phyloP scores from a whole-genome alignment of 30 jellyfish, hydroid and myxozoan species.

The Sanderia malayensis region DNA sequence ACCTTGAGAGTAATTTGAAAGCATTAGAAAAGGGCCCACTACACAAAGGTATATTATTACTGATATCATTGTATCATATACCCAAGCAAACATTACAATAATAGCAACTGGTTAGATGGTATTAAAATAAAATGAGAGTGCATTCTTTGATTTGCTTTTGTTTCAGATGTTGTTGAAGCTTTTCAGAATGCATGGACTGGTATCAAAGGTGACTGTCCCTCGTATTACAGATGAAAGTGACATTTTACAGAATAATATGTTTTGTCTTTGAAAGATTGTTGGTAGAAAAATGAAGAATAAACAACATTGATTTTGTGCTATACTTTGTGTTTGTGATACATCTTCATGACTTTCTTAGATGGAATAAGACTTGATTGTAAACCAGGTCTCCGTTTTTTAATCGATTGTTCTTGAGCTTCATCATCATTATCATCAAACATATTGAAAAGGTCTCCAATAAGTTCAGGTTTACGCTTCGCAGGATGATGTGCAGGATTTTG shows the following conservation, averaged over 20 bases:
- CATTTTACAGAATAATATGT: too few relatives aligned
- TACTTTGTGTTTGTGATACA: constrained; percentile 29
- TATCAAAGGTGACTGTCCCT: constrained; percentile 86
- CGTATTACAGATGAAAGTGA: constrained; percentile 54
- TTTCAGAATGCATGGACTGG: constrained; percentile 85
- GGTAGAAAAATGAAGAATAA: too few relatives aligned
- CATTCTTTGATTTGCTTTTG: too few relatives aligned
- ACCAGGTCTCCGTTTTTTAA: constrained; percentile 44
- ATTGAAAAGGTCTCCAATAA: constrained; percentile 35
- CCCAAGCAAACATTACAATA: too few relatives aligned
- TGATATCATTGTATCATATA: too few relatives aligned
- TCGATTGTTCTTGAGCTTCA: neutral
- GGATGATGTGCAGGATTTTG: neutral
- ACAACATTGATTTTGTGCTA: too few relatives aligned
- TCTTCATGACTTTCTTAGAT: constrained; percentile 37
- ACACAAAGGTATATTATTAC: constrained; percentile 43
- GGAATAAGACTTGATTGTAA: constrained; percentile 34
- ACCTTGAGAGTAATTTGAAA: constrained; percentile 61
- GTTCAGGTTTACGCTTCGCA: neutral
- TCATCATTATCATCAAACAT: constrained; percentile 26
- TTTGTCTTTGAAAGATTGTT: too few relatives aligned
- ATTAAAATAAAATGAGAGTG: too few relatives aligned
- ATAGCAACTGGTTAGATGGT: too few relatives aligned
- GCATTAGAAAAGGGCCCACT: constrained; percentile 79
- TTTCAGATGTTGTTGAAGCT: constrained; percentile 68